Evolutionary conservation across 2,113 vertebrate species (phyloP).

Genomic region (Sceloporus undulatus): DNA sequence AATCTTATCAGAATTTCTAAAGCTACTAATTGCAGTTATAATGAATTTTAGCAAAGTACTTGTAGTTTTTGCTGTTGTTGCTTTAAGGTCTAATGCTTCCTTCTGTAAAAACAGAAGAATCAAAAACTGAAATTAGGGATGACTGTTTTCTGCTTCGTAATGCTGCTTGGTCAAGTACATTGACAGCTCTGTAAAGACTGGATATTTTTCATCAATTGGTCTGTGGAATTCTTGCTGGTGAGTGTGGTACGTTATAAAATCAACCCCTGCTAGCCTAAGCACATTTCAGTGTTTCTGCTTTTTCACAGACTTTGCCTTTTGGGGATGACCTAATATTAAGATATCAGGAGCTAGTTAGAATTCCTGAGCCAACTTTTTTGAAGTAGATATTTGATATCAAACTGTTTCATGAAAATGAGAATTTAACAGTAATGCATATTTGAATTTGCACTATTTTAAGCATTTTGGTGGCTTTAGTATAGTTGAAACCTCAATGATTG

Average conservation of each 20-base stretch:
- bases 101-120: background rate
- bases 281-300: constrained; percentile 49
- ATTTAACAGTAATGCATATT: background rate
- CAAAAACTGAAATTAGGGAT: constrained; percentile 39
- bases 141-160: constrained; percentile 54
- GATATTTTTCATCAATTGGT: constrained; percentile 64
- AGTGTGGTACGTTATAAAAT: constrained; percentile 72
- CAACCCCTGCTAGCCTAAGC: constrained; percentile 57
- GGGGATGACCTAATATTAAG: constrained; percentile 81
- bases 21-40: rapidly evolving
- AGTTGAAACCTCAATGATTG: background rate
- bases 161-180: constrained; percentile 65
- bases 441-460: background rate
- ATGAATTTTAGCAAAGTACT: background rate
- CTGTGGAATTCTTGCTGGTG: constrained; percentile 77
- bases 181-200: constrained; percentile 65
- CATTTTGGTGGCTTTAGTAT: background rate
- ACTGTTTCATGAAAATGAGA: background rate
- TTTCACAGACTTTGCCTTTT: constrained; percentile 39
- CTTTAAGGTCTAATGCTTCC: background rate
- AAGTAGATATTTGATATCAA: constrained; percentile 2
- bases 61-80: background rate
- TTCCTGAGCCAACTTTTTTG: background rate
- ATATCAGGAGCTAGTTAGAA: background rate
- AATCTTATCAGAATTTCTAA: background rate